Base-by-base conservation (phyloP, 2,888 invertebrate species). In the Leucophenga montana region DNA sequence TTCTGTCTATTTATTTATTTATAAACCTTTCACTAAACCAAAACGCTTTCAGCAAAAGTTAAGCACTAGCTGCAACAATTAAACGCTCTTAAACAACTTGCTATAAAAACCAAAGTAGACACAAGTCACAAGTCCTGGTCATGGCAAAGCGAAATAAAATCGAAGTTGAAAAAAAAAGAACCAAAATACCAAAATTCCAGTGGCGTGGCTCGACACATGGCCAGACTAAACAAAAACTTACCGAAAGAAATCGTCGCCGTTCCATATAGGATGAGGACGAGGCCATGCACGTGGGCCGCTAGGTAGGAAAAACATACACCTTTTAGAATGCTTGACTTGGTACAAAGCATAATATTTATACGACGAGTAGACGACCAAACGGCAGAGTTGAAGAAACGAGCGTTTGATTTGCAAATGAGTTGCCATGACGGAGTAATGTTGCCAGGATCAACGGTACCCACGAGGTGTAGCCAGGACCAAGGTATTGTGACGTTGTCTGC, bases 51-150 rank as follows among this genome's bases (percentile, higher is more conserved):
- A 39, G 11, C 11, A 53, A 54, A 73, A 73, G 9, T 39, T 8
- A 39, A 39, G 39, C 39, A 39, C 39, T 5, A 11, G 39, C 39
- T 1, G 74, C 67, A 54, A 70, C 57, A 67, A 67, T 67, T 67
- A 62, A 68, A 73, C 73, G 39, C 39, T 71, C 2, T 50, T 71
- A 71, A 73, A 75, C 75, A 75, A 75, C 73, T 75, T 73, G 71
- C 75, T 75, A 75, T 75, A 77, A 22, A 20, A 18, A 27, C 56
- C 9, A 4, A 54, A 16, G 18, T 8, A 39, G 39, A 39, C 39
- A 39, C 39, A 39, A 39, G 39, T 39, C 39, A 39, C 39, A 39
- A 39, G 39, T 39, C 9, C 39, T 39, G 39, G 39, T 8, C 39
- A 39, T 39, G 39, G 9, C 3, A 39, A 39, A 39, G 39, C 9